Conservation (phyloP, 2,113 vertebrate species). For the Cygnus atratus region DNA sequence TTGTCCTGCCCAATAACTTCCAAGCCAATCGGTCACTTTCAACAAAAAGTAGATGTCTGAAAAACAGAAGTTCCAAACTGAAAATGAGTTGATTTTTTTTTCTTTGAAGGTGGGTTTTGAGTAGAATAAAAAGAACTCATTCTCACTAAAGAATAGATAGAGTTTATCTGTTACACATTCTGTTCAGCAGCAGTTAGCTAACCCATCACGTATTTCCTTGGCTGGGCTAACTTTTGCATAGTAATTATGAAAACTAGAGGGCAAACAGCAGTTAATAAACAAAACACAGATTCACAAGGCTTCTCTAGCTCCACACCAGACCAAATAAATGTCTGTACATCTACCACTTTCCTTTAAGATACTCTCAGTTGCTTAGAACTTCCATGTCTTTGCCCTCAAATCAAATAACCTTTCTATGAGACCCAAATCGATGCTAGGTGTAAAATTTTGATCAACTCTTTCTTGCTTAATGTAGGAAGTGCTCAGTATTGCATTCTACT, state of each 20-base stretch:
- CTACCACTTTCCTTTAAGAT: neutral
- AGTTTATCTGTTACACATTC: neutral
- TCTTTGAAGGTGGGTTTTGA: neutral
- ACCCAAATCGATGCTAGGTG: neutral
- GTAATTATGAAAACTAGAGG: neutral
- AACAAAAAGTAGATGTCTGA: neutral
- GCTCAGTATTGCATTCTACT: neutral
- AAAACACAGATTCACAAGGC: neutral
- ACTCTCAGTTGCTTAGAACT: neutral
- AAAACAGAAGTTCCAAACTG: neutral
- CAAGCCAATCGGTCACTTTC: neutral
- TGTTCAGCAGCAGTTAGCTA: neutral
- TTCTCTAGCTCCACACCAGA: neutral
- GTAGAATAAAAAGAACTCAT: neutral
- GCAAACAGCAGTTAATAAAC: neutral
- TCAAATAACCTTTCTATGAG: neutral
- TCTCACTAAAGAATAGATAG: neutral
- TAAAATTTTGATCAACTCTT: neutral
- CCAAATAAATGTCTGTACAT: neutral
- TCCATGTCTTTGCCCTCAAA: neutral
- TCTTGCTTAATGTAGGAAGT: neutral
- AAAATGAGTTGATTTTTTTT: neutral
- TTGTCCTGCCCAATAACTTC: neutral
- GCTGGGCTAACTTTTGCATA: neutral
- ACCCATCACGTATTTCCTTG: neutral